Base-by-base conservation (phyloP, 2,113 vertebrate genomes). In the Ptychochromis oligacanthus region DNA sequence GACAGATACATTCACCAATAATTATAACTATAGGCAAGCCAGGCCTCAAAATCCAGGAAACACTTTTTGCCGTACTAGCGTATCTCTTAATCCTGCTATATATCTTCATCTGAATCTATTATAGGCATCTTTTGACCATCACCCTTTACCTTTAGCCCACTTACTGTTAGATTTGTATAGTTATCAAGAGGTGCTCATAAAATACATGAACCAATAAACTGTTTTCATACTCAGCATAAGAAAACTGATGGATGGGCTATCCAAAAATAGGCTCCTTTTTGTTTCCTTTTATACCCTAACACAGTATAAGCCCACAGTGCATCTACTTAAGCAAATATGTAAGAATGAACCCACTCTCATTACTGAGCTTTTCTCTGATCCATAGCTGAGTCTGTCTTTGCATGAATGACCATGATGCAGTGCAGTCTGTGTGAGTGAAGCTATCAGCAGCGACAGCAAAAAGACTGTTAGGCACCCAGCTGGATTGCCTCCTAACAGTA, bases 331-430 rank as follows among this genome's bases (percentile, higher is more conserved):
- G 62, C 52, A 84, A 87, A 84, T 40, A 75, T 57, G 55, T 60
- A 14, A 22, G 55, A 84, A 70, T 61, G 54, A 77, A 77, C 11
- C 6, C 38, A 34, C 40, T 84, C 79, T 81, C 57, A 17, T 84
- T 82, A 84, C 85, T 80, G 81, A 89, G 88, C 79, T 89, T 70
- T 59, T 83, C 58, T 72, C 60, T 91, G 92, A 92, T 90, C 86
- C 91, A 89, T 56, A 87, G 85, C 62, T 64, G 80, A 93, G 81
- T 86, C 87, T 59, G 61, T 89, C 83, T 89, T 77, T 91, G 89
- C 88, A 88, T 93, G 90, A 87, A 86, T 90, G 81, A 90, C 59
- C 88, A 91, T 84, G 82, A 90, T 88, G 77, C 83, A 89, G 85
- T 88, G 80, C 82, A 87, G 82, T 78, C 58, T 85, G 90, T 76